Conservation (phyloP, 2,113 vertebrate species). For the Trichomycterus rosablanca region DNA sequence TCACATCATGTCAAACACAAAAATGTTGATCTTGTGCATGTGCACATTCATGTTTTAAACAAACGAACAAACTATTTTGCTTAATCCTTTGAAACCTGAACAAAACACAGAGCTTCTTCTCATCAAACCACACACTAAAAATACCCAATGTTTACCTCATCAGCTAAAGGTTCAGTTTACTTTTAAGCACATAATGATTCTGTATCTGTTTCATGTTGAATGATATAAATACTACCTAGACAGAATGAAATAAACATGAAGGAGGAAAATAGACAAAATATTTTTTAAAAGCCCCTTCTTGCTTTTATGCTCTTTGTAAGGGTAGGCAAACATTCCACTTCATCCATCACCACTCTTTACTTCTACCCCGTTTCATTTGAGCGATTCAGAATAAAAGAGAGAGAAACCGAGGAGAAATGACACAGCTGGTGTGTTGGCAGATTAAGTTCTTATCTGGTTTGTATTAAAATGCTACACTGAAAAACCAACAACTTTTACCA, state of each 20-base stretch:
- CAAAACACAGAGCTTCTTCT: conserved; percentile 20
- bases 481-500: too few relatives aligned
- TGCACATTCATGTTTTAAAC: too few relatives aligned
- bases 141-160: conserved; percentile 9
- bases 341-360: too few relatives aligned
- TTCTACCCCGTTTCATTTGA: too few relatives aligned
- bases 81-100: background rate
- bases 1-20: too few relatives aligned
- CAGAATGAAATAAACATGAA: conserved; percentile 10
- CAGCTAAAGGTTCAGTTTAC: conserved; percentile 25
- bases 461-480: too few relatives aligned
- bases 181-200: background rate
- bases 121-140: conserved; percentile 1
- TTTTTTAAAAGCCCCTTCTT: background rate
- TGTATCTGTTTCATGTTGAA: conserved; percentile 5
- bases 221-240: conserved; percentile 5
- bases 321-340: conserved; percentile 1
- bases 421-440: too few relatives aligned
- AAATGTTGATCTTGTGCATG: too few relatives aligned
- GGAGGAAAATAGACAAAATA: conserved; percentile 11
- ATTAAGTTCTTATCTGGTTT: too few relatives aligned
- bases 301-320: conserved; percentile 9
- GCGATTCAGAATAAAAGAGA: too few relatives aligned
- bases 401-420: too few relatives aligned
- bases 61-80: too few relatives aligned